Evolutionary conservation across 2,888 invertebrate genomes (phyloP), one percentile per base, ranked within the genome.

Genomic region (Tetragnatha montana): DNA sequence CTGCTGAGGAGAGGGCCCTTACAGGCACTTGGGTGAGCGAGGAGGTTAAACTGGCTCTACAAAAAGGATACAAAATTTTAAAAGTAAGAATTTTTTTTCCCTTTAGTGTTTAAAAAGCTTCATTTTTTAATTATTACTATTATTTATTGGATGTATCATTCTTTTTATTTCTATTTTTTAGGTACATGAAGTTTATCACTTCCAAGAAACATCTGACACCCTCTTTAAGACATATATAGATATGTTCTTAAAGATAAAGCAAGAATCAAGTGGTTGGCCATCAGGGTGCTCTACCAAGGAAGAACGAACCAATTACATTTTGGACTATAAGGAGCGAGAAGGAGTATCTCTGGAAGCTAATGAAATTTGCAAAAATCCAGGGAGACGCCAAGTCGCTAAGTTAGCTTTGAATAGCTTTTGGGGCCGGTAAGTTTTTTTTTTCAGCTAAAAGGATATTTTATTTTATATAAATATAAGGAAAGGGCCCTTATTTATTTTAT

Each of bases 251-350:
- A 51, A 51, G n/a, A n/a, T n/a, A n/a, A n/a, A n/a, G n/a, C n/a
- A n/a, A n/a, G n/a, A n/a, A n/a, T n/a, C n/a, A n/a, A n/a, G n/a
- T 51, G 92, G 92, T 1, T 93, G 91, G 91, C 93, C 93, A 1
- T 47, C 68, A 0, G 83, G 91, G 74, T 91, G 91, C 71, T 35
- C 51, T 19, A 91, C 89, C 8, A 91, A 91, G 12, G 88, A 91
- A 70, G 91, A 92, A 22, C 92, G 88, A 76, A 22, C 82, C 3
- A 78, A 83, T 8, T 93, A 92, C 78, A 90, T 93, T 17, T 8
- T 17, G 47, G 35, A 22, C 7, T 81, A 70, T 19, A 19, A 50
- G 2, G 69, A 49, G 8, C 14, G 51, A 6, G 79, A 79, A 79
- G 79, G 79, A 14, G 22, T 79, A 8, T 6, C 19, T 6, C 35